These are phyloP conservation scores for Heptranchias perlo DNA, from an alignment of 2,113 vertebrate genomes.

Conservation along the genomic window DNA sequence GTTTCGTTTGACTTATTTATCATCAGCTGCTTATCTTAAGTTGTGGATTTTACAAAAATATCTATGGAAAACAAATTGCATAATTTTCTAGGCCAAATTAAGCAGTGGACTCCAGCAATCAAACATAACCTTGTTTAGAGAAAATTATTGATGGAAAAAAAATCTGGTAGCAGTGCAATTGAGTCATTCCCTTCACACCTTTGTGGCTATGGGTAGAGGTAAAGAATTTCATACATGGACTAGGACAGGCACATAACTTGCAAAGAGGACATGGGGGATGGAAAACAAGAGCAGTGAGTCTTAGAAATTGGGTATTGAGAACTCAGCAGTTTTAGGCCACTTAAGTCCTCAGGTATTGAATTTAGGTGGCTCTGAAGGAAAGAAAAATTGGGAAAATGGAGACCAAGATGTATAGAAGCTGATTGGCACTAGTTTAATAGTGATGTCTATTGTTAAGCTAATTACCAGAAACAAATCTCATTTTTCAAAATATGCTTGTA, in stretches of 20 bases:
- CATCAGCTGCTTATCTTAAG: slow-evolving; percentile 14
- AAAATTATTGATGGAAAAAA: neutral
- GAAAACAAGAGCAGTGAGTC: neutral
- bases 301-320: neutral
- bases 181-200: neutral
- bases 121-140: neutral
- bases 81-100: neutral
- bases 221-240: neutral
- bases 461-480: neutral
- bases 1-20: slow-evolving; percentile 8
- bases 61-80: neutral
- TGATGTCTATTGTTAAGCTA: neutral
- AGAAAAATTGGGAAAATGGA: neutral
- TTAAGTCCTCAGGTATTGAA: neutral
- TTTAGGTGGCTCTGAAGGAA: neutral
- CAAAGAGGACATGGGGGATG: neutral
- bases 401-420: neutral
- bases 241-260: neutral
- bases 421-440: neutral
- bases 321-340: neutral
- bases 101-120: neutral
- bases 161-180: neutral
- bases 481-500: neutral
- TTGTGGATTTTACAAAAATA: slow-evolving; percentile 9
- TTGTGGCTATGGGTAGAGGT: neutral